Evolutionary conservation across 2,888 invertebrate genomes (phyloP).

Genomic region (Cosmorhoe ocellata): DNA sequence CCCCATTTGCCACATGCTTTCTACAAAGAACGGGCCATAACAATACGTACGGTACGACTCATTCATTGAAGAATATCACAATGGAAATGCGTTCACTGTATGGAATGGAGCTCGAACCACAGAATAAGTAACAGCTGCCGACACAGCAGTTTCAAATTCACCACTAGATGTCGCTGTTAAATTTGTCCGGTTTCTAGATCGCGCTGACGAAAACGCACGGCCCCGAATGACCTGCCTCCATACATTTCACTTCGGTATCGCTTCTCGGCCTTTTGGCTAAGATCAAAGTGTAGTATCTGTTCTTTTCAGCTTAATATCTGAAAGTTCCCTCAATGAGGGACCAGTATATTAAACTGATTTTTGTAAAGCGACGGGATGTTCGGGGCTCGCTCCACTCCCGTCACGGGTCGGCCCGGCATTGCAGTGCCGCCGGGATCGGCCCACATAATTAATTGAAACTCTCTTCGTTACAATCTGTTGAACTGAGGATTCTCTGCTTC

Average conservation of each 20-base stretch:
- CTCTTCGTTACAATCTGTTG: too few species aligned
- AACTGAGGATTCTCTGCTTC: too few species aligned
- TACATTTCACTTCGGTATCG: constrained; percentile 4
- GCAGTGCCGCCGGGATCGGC: constrained; percentile 44
- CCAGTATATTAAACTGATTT: constrained; percentile 44
- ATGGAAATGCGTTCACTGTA: too few species aligned
- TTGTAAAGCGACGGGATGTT: constrained; percentile 40
- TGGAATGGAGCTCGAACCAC: too few species aligned
- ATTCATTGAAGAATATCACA: too few species aligned
- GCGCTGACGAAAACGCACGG: constrained; percentile 3
- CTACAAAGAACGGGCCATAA: too few species aligned
- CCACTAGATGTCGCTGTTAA: constrained; percentile 21
- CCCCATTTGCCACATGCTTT: too few species aligned
- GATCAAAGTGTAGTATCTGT: constrained; percentile 42
- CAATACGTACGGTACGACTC: too few species aligned
- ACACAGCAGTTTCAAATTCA: neutral
- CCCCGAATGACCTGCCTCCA: neutral
- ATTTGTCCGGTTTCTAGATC: constrained; percentile 9
- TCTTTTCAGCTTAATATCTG: constrained; percentile 43
- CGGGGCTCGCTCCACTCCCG: constrained; percentile 42
- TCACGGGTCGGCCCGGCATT: constrained; percentile 42
- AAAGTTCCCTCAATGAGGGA: constrained; percentile 41
- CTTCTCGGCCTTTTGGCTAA: constrained; percentile 43
- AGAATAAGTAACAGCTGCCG: neutral
- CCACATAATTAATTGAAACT: constrained; percentile 18